These are phyloP conservation scores for Melanchra persicariae DNA, from an alignment of 2,888 invertebrate species.

Conservation along the genomic window DNA sequence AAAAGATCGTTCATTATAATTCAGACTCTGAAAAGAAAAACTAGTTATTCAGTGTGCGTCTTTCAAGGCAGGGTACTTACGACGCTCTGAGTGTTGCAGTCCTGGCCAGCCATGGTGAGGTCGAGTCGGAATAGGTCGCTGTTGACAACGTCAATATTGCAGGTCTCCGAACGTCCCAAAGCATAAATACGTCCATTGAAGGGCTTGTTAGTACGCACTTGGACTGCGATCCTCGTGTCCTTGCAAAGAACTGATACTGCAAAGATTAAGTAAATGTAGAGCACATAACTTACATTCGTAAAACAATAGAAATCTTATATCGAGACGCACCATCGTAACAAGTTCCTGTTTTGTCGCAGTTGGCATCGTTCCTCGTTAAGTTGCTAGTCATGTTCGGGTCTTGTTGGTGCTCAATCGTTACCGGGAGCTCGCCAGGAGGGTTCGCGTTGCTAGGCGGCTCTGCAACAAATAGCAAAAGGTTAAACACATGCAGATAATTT, in stretches of 20 bases:
- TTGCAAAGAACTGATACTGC: conserved; percentile 98
- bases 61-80: conserved; percentile 92
- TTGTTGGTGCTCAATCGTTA: conserved; percentile 94
- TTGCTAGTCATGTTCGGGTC: conserved; percentile 93
- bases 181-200: conserved; percentile 99
- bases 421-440: conserved; percentile 91
- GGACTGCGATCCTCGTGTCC: conserved; percentile 97
- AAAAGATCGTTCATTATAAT: conserved; percentile 63
- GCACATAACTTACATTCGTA: not conserved
- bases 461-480: conserved; percentile 78
- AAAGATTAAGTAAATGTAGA: conserved; percentile 32
- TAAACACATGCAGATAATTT: conserved; percentile 57
- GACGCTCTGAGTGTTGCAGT: conserved; percentile 98
- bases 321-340: conserved; percentile 96
- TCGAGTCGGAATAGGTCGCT: conserved; percentile 98
- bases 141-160: conserved; percentile 98
- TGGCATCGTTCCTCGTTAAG: conserved; percentile 94
- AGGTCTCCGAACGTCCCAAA: conserved; percentile 97
- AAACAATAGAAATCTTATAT: conserved; percentile 1
- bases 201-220: conserved; percentile 97
- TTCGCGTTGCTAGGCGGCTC: conserved; percentile 86
- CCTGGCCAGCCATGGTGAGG: conserved; percentile 97
- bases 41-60: no score
- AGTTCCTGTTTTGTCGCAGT: conserved; percentile 98
- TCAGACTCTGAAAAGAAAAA: no score